Base-by-base conservation (phyloP, 2,113 vertebrate genomes). In the Suricata suricatta region DNA sequence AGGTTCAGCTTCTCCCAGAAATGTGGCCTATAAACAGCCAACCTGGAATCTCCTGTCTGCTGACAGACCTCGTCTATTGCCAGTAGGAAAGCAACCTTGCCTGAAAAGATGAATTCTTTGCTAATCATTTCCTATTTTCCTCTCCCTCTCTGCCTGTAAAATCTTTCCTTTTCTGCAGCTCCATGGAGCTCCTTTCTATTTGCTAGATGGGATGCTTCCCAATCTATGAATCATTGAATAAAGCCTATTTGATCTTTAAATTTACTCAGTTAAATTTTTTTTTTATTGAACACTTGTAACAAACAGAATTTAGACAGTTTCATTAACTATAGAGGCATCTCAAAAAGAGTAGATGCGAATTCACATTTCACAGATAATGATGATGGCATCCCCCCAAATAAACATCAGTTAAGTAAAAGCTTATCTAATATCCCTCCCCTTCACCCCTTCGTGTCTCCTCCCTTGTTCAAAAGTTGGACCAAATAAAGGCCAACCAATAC, bases 401-500 rank as follows among this genome's bases (percentile, higher is more conserved):
- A 97, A 77, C 94, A 95, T 68, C 68, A 82, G 74, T 96, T 93
- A 92, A 92, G 50, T 81, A 93, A 97, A 77, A 95, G 90, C 89
- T 88, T 52, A 71, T 68, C 71, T 57, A 93, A 69, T 19, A 35
- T 57, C 81, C 66, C 41, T 93, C 87, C 64, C 89, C 94, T 94
- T 98, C 93, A 97, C 95, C 97, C 96, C 57, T 90, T 95, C 87
- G 90, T 86, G 86, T 74, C 52, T 38, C 63, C 29, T 64, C 35
- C 35, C 60, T 83, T 92, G n/a, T 95, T 94, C 88, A 84, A 92
- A 97, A 96, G 69, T 88, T 95, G 85, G 90, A 96, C 96, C 87
- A 92, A 96, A 96, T 90, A 93, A 95, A 97, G 92, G 95, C 90
- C 84, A 97, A n/a, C 90, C 96, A 97, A 90, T 95, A 97, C 76